Evolutionary conservation across 2,888 invertebrate species (phyloP), one percentile per base, ranked within the genome.

Genomic region (Capitulum mitella): DNA sequence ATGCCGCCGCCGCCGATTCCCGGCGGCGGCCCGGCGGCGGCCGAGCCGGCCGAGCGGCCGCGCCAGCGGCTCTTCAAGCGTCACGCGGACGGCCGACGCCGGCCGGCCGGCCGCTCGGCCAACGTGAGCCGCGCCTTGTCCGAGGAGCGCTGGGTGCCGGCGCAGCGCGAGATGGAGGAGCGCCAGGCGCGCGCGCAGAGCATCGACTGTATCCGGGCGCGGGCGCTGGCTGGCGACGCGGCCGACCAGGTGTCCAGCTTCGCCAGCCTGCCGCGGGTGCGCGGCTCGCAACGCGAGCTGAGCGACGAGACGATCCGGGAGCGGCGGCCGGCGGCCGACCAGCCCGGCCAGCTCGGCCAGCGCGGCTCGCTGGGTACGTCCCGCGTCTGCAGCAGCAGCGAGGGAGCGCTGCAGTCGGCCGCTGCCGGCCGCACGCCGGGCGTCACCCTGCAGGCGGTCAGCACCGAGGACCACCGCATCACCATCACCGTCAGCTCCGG

Each of bases 401-500:
- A 70, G 40, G 40, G 37, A 12, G 70, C 70, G 26, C 40, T 70
- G 70, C 37, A 70, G 26, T 19, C 40, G 26, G 37, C 70, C 26
- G 8, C 32, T 3, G 22, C 19, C 37, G 37, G 37, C 70, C 16
- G 26, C 22, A 1, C 16, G 22, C 3, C 3, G 5, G 70, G 29
- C 5, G 40, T 34, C 10, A 26, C 10, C 16, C 37, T 70, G 22
- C 70, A 70, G 40, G 70, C 70, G 26, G n/a, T 70, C 70, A 70
- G 70, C 70, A 70, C 40, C 26, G 40, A 70, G 40, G 70, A 70
- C 70, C 70, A 70, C 70, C 5, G 70, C 10, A 70, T 70, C 70
- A 70, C 70, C 70, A 70, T 70, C 70, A 40, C 70, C n/a, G 40
- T 70, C 37, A 26, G 37, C 58, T 58, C 58, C n/a, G 58, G n/a